phyloP scores from a whole-genome alignment of 2,888 invertebrate species.

The Melipona beecheii region DNA sequence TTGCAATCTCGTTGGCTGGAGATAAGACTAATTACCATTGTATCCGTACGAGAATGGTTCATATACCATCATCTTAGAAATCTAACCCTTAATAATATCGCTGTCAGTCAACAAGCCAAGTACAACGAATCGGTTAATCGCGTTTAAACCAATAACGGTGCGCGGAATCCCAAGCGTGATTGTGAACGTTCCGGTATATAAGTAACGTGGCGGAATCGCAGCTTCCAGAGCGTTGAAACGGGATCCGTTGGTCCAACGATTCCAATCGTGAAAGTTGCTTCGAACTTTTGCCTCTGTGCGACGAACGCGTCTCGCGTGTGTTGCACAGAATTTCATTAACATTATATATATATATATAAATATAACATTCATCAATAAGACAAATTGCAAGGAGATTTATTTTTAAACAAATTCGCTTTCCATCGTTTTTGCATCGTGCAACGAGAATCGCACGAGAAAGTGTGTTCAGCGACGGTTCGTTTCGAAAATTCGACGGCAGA shows the following conservation, averaged over 20 bases:
- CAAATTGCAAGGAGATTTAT: too few relatives aligned
- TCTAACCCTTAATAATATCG: slow-evolving; percentile 73
- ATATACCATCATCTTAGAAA: slow-evolving; percentile 67
- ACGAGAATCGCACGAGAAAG: too few relatives aligned
- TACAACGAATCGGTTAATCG: slow-evolving; percentile 33
- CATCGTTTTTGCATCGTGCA: too few relatives aligned
- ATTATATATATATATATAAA: too few relatives aligned
- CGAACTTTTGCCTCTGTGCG: too few relatives aligned
- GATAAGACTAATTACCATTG: slow-evolving; percentile 80
- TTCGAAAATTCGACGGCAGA: too few relatives aligned
- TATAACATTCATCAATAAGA: too few relatives aligned
- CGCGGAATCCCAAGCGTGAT: slow-evolving; percentile 2
- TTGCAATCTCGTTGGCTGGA: slow-evolving; percentile 74
- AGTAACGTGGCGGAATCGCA: neutral
- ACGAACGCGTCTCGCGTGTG: too few relatives aligned
- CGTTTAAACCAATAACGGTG: slow-evolving; percentile 21
- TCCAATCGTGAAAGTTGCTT: neutral
- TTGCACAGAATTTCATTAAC: too few relatives aligned
- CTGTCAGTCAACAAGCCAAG: slow-evolving; percentile 69
- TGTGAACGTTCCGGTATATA: neutral
- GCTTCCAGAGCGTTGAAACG: neutral
- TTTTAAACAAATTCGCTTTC: too few relatives aligned
- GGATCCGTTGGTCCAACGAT: neutral
- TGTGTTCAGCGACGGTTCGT: too few relatives aligned
- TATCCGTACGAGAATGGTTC: slow-evolving; percentile 72